Evolutionary conservation across 2,113 vertebrate genomes (phyloP), one percentile per base, ranked within the genome.

Genomic region (Ondatra zibethicus): DNA sequence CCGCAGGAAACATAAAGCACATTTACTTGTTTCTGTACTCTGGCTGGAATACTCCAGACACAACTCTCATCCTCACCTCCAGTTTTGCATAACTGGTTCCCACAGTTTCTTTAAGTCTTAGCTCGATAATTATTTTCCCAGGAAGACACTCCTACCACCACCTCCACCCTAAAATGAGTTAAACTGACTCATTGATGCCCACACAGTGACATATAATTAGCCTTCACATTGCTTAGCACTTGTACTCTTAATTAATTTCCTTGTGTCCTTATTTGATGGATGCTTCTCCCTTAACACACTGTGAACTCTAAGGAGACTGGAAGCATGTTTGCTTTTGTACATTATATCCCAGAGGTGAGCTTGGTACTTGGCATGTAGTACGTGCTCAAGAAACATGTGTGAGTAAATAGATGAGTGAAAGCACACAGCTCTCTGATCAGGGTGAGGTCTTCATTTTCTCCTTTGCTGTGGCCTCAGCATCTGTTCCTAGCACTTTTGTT

Each of bases 191-290:
- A 78, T 63, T 88, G 68, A 70, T 78, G 61, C 36, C 81, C 39
- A 91, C 36, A 23, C 31, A 13, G 45, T 42, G 86, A 42, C 85
- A 13, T 72, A 61, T 86, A 94, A 96, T 96, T 93, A 95, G 77
- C 73, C 73, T 92, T 89, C 45, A 52, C 33, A 87, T 42, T 66
- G 63, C 42, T 89, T 81, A 92, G 72, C 4, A 55, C 25, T 84
- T 77, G 45, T 50, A 61, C 23, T 55, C 95, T 92, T 91, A 93
- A 91, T 96, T 93, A 82, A 88, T 81, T 96, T 68, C 78, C 94
- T 87, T 97, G 55, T 33, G 77, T 86, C 61, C 42, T 92, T 73
- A 85, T 96, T 93, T 82, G 73, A 92, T 72, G 47, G 66, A 66
- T 78, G 61, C 4, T 4, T 82, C 23, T 89, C n/a, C 36, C 27